These are phyloP conservation scores for Helarctos malayanus DNA, from an alignment of 2,797 vertebrate species.

Conservation along the genomic window DNA sequence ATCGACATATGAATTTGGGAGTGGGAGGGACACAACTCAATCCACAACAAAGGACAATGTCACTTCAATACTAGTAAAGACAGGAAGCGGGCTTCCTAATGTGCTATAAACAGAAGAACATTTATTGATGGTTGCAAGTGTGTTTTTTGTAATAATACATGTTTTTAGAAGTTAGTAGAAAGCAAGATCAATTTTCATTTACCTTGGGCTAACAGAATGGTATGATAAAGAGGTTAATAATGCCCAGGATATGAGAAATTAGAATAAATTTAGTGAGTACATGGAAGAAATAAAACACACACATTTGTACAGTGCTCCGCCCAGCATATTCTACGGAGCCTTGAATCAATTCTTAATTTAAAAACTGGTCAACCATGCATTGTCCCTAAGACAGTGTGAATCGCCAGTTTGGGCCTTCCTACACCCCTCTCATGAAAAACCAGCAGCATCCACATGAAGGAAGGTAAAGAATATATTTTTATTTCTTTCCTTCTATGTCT, in stretches of 20 bases:
- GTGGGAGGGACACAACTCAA: neutral
- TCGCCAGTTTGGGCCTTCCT: neutral
- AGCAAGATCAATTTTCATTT: neutral
- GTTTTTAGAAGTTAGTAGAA: neutral
- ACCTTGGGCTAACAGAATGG: neutral
- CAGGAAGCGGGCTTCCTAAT: neutral
- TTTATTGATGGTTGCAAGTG: neutral
- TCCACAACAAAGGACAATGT: neutral
- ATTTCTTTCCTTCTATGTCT: neutral
- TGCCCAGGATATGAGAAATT: neutral
- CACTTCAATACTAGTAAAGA: neutral
- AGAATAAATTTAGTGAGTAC: neutral
- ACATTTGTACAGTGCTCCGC: neutral
- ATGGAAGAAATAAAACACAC: neutral
- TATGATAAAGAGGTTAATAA: neutral
- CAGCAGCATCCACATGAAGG: neutral
- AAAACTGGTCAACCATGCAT: neutral
- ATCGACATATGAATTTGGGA: neutral
- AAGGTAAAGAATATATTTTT: neutral
- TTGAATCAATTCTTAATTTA: neutral
- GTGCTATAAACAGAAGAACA: neutral
- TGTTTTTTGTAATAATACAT: neutral
- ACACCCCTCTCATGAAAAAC: neutral
- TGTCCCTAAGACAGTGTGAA: neutral
- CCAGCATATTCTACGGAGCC: neutral